phyloP scores from a whole-genome alignment of 2,888 invertebrate species.

The Pristionchus mayeri region DNA sequence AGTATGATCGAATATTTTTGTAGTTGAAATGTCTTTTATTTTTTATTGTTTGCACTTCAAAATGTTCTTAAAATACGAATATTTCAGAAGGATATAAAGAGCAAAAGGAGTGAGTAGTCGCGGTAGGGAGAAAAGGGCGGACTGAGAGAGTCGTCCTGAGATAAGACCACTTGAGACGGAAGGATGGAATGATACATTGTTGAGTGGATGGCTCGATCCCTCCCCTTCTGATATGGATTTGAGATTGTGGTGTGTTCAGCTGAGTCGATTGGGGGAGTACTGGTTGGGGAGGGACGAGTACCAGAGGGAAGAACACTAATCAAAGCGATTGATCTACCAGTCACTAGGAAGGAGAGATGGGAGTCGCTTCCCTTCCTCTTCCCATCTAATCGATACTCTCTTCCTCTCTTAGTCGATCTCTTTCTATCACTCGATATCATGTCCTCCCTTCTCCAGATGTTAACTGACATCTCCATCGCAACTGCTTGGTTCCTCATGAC shows the following conservation, averaged over 20 bases:
- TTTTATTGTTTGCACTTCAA: not conserved
- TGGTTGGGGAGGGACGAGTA: not conserved
- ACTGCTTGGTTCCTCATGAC: slow-evolving; percentile 48
- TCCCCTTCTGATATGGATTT: slow-evolving; percentile 37
- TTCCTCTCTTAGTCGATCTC: not conserved
- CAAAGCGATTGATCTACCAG: slow-evolving; percentile 35
- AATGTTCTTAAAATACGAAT: not conserved
- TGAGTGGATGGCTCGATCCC: slow-evolving; percentile 26
- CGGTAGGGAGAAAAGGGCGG: slow-evolving; percentile 6
- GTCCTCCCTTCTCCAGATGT: slow-evolving; percentile 38
- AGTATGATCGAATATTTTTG: not conserved
- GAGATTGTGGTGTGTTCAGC: slow-evolving; percentile 20
- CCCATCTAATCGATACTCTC: slow-evolving; percentile 32
- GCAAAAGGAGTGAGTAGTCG: not conserved
- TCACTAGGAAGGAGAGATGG: not conserved
- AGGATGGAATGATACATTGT: slow-evolving; percentile 11
- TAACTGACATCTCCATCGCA: slow-evolving; percentile 1
- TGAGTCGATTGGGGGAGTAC: not conserved
- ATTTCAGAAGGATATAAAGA: not conserved
- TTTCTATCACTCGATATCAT: not conserved
- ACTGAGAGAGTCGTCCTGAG: slow-evolving; percentile 21
- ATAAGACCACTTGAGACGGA: slow-evolving; percentile 26
- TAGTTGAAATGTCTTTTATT: not conserved
- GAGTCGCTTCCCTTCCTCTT: not conserved
- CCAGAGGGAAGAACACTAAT: slow-evolving; percentile 27